Conservation (phyloP, 2,113 vertebrate species). For the Mugil cephalus region DNA sequence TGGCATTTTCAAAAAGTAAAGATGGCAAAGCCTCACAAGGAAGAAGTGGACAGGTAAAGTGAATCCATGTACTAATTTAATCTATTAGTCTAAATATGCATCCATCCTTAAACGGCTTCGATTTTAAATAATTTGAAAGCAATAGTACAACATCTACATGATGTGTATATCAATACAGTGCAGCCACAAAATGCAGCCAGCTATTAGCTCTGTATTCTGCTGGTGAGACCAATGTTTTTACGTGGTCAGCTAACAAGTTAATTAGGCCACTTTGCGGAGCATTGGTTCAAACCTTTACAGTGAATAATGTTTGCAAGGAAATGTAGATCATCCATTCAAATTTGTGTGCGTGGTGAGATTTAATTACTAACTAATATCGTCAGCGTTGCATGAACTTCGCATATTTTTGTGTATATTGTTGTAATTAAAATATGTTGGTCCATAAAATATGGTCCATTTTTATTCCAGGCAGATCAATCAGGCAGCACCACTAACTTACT, state of each 20-base stretch:
- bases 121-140: neutral
- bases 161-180: neutral
- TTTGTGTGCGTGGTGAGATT: neutral
- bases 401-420: neutral
- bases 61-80: constrained; percentile 24
- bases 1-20: constrained; percentile 79
- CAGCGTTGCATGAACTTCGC: neutral
- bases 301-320: constrained; percentile 9
- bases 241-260: neutral
- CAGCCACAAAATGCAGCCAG: neutral
- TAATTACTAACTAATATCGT: neutral
- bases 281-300: constrained; percentile 27
- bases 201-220: neutral
- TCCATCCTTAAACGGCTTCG: no score
- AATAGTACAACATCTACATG: neutral
- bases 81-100: no score
- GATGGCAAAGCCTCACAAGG: constrained; percentile 87
- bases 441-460: constrained; percentile 30
- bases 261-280: neutral
- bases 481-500: constrained; percentile 82
- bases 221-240: constrained; percentile 21
- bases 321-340: neutral
- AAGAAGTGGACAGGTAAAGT: constrained; percentile 89
- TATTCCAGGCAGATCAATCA: constrained; percentile 86
- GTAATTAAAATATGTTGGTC: neutral